A percentile compares a stretch with the other conserved stretches of the same genome.
These are phyloP conservation scores for Pristionchus entomophagus DNA, from an alignment of 2,888 invertebrate genomes.

Conservation along the genomic window DNA sequence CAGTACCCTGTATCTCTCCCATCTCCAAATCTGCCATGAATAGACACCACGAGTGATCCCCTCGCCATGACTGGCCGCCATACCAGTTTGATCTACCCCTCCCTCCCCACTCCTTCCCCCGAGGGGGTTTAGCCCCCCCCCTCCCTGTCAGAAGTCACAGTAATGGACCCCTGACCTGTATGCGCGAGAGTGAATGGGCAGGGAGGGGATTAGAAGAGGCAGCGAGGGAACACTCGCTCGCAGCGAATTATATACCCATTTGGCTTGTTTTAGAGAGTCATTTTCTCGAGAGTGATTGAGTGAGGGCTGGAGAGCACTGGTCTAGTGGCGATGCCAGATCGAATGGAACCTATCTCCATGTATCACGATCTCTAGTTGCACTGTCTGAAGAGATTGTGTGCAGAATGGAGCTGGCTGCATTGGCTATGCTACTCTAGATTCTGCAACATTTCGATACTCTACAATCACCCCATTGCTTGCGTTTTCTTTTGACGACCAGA, in stretches of 20 bases:
- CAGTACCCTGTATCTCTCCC: neutral
- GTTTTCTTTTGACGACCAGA: too few relatives aligned
- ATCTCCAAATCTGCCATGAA: constrained; percentile 25
- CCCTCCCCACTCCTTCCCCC: too few relatives aligned
- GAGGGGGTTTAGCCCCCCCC: neutral
- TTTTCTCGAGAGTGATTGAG: too few relatives aligned
- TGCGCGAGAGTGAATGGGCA: neutral
- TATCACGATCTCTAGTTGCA: too few relatives aligned
- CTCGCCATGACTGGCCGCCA: neutral
- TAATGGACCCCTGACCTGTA: constrained; percentile 42
- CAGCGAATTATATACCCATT: constrained; percentile 15
- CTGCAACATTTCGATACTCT: too few relatives aligned
- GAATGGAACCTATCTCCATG: too few relatives aligned
- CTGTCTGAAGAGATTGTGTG: too few relatives aligned
- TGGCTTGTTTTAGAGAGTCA: constrained; percentile 36
- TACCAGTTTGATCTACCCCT: constrained; percentile 40
- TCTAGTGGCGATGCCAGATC: too few relatives aligned
- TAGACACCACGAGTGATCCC: constrained; percentile 21
- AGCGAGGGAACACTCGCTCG: too few relatives aligned
- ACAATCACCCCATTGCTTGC: too few relatives aligned
- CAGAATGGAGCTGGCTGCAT: too few relatives aligned
- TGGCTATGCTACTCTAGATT: too few relatives aligned
- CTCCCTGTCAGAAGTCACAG: neutral
- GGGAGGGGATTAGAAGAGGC: neutral
- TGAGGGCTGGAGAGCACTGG: neutral